Percentiles rank a stretch among this genome's conserved stretches.
These are phyloP conservation scores for Hypotaenidia okinawae DNA, from an alignment of 2,797 vertebrate genomes.

Conservation along the genomic window DNA sequence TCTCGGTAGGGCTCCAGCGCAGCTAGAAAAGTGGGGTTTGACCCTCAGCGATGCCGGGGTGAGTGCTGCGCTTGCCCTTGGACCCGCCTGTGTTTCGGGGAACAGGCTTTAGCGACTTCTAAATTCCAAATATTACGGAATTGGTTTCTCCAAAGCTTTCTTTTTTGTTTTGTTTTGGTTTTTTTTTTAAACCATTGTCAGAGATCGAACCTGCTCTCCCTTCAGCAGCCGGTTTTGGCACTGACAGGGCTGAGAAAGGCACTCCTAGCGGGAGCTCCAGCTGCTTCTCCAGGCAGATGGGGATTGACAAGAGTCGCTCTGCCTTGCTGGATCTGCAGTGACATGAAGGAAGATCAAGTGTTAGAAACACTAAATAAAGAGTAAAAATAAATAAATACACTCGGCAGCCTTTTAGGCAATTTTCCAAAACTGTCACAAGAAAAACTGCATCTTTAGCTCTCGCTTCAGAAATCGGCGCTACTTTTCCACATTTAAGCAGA, in stretches of 20 bases:
- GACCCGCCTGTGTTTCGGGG: neutral
- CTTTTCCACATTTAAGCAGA: slow-evolving; percentile 10
- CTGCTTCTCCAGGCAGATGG: neutral
- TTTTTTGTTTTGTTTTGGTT: too few relatives aligned
- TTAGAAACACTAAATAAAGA: neutral
- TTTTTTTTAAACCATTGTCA: neutral
- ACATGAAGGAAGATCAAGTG: neutral
- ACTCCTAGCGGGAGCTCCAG: neutral
- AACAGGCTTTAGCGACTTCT: neutral
- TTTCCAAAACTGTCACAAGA: slow-evolving; percentile 15
- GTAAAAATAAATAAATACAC: neutral
- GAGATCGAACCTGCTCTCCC: neutral
- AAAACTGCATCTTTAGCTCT: neutral
- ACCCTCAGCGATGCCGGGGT: neutral
- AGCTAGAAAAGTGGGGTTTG: fast-evolving
- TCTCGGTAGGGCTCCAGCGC: neutral
- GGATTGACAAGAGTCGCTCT: neutral
- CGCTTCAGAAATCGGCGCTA: neutral
- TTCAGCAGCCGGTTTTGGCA: neutral
- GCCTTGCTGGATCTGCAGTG: neutral
- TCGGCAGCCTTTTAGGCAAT: neutral
- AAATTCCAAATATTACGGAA: neutral
- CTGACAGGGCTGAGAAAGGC: neutral
- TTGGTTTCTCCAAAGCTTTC: neutral
- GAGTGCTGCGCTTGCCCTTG: too few relatives aligned